These are phyloP conservation scores for Cephus pulcher DNA, from an alignment of 2,888 invertebrate genomes.

Conservation along the genomic window DNA sequence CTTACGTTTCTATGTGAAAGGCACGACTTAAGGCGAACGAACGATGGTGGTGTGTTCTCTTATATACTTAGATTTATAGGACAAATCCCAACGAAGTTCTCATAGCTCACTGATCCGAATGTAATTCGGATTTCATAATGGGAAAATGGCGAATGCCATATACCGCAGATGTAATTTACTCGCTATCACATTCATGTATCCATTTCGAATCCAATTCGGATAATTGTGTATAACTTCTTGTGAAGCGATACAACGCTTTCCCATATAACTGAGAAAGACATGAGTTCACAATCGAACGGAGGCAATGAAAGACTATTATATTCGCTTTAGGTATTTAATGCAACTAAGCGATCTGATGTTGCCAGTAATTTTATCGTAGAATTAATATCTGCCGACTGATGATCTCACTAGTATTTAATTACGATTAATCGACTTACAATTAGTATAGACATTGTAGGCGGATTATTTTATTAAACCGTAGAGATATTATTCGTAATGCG, in stretches of 20 bases:
- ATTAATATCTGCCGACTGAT: slow-evolving; percentile 42
- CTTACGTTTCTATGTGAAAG: neutral
- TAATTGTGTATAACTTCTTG: neutral
- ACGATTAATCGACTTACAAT: slow-evolving; percentile 1
- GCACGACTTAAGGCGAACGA: neutral
- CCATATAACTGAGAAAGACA: neutral
- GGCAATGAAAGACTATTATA: neutral
- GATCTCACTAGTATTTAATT: slow-evolving; percentile 61
- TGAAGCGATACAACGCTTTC: neutral
- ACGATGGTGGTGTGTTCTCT: neutral
- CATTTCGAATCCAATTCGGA: neutral
- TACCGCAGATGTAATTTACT: neutral
- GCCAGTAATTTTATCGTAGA: slow-evolving; percentile 33
- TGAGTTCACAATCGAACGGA: neutral
- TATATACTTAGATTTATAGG: neutral
- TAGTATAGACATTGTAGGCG: neutral
- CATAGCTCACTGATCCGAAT: neutral
- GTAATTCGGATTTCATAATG: neutral
- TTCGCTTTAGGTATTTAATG: neutral
- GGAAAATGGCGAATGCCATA: neutral
- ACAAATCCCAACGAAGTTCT: neutral
- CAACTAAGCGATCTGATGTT: slow-evolving; percentile 10
- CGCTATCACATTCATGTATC: neutral
- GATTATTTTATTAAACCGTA: neutral
- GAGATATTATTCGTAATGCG: neutral